Evolutionary conservation across 2,797 vertebrate genomes (phyloP).

Genomic region (Triplophysa yarkandensis): DNA sequence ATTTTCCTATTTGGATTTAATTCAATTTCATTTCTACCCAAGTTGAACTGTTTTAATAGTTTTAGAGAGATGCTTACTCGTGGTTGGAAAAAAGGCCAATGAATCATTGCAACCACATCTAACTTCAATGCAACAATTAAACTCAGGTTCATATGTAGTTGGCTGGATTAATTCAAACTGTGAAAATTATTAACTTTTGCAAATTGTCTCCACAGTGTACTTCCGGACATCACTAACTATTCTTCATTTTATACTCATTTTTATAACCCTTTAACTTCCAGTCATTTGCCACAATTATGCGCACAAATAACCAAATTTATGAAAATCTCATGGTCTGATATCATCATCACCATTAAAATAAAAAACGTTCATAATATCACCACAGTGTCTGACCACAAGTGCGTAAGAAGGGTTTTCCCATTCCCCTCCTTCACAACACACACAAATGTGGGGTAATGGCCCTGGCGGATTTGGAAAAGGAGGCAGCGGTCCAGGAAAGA

Average conservation of each 20-base stretch:
- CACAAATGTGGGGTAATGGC: slow-evolving; percentile 8
- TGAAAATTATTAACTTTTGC: neutral
- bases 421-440: slow-evolving; percentile 56
- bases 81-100: neutral
- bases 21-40: neutral
- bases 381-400: slow-evolving; percentile 50
- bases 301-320: neutral
- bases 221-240: neutral
- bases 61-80: no score
- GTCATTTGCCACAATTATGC: neutral
- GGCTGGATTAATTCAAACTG: neutral
- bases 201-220: neutral
- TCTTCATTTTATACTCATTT: slow-evolving; percentile 1
- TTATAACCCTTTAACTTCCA: neutral
- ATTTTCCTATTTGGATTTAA: neutral
- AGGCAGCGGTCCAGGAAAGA: slow-evolving; percentile 46
- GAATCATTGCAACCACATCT: neutral
- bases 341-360: slow-evolving; percentile 14
- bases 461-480: neutral
- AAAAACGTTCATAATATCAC: slow-evolving; percentile 23
- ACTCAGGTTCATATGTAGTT: neutral
- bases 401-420: slow-evolving; percentile 52
- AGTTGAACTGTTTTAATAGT: no score
- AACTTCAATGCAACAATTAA: neutral
- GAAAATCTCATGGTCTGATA: slow-evolving; percentile 12